These are phyloP conservation scores for Capromys pilorides DNA, from an alignment of 2,797 vertebrate species.

Conservation along the genomic window DNA sequence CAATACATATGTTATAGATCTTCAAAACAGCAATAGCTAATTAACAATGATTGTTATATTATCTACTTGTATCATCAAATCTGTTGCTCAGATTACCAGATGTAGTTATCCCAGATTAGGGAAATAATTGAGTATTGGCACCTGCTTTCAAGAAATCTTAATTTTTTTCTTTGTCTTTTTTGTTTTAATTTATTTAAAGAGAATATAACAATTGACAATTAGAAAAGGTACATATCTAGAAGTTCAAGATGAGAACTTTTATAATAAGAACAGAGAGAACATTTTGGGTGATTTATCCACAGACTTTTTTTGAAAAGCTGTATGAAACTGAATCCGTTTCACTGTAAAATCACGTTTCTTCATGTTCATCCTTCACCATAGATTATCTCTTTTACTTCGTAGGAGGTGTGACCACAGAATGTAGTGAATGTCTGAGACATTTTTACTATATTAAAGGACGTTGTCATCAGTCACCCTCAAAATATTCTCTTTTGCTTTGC, in stretches of 20 bases:
- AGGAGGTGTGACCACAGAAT: not conserved
- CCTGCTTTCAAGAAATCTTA: no score
- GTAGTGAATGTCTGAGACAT: not conserved
- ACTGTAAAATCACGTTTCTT: constrained; percentile 43
- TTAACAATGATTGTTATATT: no score
- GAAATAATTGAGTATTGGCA: no score
- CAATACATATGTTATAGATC: no score
- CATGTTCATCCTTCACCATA: constrained; percentile 30
- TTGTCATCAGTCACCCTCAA: not conserved
- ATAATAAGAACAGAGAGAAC: not conserved
- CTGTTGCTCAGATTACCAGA: no score
- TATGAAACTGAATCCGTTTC: not conserved
- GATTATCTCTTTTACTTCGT: constrained; percentile 42
- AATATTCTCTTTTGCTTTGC: not conserved
- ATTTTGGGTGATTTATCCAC: not conserved
- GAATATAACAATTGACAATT: no score
- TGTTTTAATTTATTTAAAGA: no score
- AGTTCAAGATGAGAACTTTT: not conserved
- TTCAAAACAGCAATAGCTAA: no score
- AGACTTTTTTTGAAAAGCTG: constrained; percentile 35
- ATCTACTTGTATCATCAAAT: no score
- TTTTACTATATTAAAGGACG: not conserved
- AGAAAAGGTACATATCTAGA: no score
- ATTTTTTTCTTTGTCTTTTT: no score
- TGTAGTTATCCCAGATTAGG: no score